phyloP scores from a whole-genome alignment of 1,140 invertebrate genomes.

The Aplysia californica region DNA sequence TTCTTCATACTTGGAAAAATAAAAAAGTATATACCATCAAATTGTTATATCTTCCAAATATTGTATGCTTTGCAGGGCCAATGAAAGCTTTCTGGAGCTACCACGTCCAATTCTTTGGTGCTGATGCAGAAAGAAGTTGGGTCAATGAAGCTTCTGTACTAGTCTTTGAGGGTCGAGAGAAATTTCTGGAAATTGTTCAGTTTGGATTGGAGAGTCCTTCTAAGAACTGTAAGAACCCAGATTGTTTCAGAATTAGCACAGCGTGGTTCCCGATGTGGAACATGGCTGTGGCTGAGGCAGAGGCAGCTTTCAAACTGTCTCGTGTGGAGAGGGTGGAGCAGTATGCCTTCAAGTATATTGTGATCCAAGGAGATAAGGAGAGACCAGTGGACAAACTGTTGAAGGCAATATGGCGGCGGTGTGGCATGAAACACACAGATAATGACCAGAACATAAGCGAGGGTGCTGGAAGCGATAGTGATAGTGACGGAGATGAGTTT shows the following conservation, averaged over 20 bases:
- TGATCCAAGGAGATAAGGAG: conserved; percentile 1
- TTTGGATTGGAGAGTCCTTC: conserved; percentile 40
- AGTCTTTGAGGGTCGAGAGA: conserved; percentile 74
- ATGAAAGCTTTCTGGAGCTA: conserved; percentile 56
- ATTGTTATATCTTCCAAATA: too few species aligned
- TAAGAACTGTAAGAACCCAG: conserved; percentile 34
- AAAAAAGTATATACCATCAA: too few species aligned
- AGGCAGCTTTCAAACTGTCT: conserved; percentile 56
- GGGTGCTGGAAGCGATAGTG: conserved; percentile 27
- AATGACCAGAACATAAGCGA: conserved; percentile 11
- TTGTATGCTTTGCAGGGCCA: conserved; percentile 17
- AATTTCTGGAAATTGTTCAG: conserved; percentile 71
- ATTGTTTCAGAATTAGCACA: conserved; percentile 38
- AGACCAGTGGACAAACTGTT: not conserved
- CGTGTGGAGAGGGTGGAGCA: conserved; percentile 46
- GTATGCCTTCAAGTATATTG: conserved; percentile 53
- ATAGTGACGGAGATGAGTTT: not conserved
- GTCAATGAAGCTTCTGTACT: conserved; percentile 75
- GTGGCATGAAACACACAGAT: not conserved
- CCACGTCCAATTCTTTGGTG: conserved; percentile 88
- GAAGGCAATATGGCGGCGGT: not conserved
- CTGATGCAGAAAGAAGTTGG: conserved; percentile 84
- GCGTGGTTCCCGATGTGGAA: conserved; percentile 69
- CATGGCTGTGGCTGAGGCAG: conserved; percentile 70
- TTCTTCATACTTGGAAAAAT: too few species aligned